Percentiles rank a stretch among this genome's conserved stretches.
Evolutionary conservation across 2,113 vertebrate species (phyloP).

Genomic region (Macroglossus sobrinus): DNA sequence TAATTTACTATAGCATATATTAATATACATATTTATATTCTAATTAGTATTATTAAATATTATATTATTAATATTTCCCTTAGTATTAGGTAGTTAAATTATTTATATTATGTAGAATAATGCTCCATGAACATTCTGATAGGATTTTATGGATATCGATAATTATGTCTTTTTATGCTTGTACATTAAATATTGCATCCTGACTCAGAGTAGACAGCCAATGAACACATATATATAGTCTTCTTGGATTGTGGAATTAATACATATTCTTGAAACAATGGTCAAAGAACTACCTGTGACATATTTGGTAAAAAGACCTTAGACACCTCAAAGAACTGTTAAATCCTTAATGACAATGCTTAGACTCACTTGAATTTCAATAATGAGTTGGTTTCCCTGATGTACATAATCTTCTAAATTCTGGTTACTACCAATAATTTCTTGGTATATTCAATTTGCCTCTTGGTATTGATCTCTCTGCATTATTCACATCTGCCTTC

Average conservation of each 20-base stretch:
- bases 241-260: neutral
- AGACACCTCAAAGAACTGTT: neutral
- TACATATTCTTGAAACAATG: neutral
- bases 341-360: neutral
- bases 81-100: neutral
- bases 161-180: neutral
- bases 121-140: neutral
- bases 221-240: neutral
- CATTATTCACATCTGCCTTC: neutral
- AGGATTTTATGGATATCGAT: neutral
- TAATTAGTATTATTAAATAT: neutral
- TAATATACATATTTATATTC: neutral
- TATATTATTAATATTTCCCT: neutral
- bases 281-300: neutral
- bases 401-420: neutral
- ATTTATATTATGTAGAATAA: neutral
- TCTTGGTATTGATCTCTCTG: neutral
- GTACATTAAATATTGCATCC: neutral
- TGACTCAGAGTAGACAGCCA: neutral
- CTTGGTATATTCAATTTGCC: neutral
- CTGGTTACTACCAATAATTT: neutral
- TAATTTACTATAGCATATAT: neutral
- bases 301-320: neutral
- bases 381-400: neutral
- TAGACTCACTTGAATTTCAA: neutral